phyloP scores from a whole-genome alignment of 2,113 vertebrate genomes.

The Sarotherodon lohbergeri region DNA sequence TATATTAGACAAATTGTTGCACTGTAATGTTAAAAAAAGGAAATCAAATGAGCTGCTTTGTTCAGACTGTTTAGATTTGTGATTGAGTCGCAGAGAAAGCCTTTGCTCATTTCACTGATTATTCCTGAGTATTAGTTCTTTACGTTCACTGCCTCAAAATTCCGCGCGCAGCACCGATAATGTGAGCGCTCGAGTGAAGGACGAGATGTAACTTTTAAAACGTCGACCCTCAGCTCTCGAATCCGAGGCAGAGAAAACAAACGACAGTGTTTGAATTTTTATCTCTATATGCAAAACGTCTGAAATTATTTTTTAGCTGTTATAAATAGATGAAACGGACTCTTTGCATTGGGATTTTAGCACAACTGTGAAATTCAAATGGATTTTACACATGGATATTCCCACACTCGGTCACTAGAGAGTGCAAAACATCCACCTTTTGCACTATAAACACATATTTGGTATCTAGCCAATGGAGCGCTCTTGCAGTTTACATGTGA shows the following conservation, averaged over 20 bases:
- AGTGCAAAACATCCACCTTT: conserved; percentile 39
- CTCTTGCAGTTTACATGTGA: conserved; percentile 30
- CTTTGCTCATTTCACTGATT: neutral
- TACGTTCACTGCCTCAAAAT: neutral
- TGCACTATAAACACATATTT: conserved; percentile 27
- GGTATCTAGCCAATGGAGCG: neutral
- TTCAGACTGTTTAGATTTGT: neutral
- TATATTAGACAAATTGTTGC: neutral
- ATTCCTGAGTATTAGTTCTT: neutral
- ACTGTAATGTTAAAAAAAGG: neutral
- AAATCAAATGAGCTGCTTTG: neutral
- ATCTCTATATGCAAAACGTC: conserved; percentile 23
- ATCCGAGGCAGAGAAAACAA: conserved; percentile 2
- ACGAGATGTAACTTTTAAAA: conserved; percentile 8
- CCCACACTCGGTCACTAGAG: conserved; percentile 44
- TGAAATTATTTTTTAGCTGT: conserved; percentile 15
- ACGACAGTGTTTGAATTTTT: conserved; percentile 9
- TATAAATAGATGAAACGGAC: neutral
- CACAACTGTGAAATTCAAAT: conserved; percentile 47
- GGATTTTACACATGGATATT: conserved; percentile 39
- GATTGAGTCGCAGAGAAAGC: neutral
- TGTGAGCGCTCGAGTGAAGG: neutral
- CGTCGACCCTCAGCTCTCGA: neutral
- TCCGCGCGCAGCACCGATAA: neutral
- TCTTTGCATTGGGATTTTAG: conserved; percentile 28